Conservation (phyloP, 2,113 vertebrate species). For the Oenanthe oenanthe region DNA sequence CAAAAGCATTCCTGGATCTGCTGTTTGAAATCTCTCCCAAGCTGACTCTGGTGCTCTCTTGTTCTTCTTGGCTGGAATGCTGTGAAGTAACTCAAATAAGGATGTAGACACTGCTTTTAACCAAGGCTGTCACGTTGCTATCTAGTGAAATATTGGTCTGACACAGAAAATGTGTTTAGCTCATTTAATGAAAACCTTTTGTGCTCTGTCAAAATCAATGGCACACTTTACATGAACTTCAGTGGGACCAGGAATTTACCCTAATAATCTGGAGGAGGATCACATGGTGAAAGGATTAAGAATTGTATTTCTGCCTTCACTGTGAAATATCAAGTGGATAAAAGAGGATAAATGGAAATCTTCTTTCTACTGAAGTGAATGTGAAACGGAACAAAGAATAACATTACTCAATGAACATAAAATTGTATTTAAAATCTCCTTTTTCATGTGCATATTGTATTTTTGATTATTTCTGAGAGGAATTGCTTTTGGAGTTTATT, state of each 20-base stretch:
- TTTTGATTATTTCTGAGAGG: background rate
- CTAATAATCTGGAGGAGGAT: constrained; percentile 56
- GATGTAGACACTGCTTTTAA: constrained; percentile 21
- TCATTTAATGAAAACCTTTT: constrained; percentile 60
- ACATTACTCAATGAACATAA: background rate
- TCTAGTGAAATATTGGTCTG: constrained; percentile 34
- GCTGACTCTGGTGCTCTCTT: background rate
- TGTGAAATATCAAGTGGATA: constrained; percentile 57
- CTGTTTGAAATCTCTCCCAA: constrained; percentile 12
- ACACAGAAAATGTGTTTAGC: constrained; percentile 40
- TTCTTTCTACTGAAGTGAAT: constrained; percentile 31
- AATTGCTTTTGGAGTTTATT: background rate
- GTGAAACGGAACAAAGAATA: background rate
- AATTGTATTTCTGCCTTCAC: constrained; percentile 54
- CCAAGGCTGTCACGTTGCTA: background rate
- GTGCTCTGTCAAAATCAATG: constrained; percentile 43
- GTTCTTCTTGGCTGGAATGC: constrained; percentile 11
- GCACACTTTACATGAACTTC: constrained; percentile 34
- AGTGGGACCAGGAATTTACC: constrained; percentile 28
- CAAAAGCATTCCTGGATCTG: background rate
- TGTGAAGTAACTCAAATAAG: constrained; percentile 29
- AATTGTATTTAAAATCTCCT: background rate
- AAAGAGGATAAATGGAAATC: constrained; percentile 44
- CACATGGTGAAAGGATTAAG: constrained; percentile 53
- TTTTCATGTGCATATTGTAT: background rate